Evolutionary conservation across 2,113 vertebrate genomes (phyloP).

Genomic region (Ageneiosus marmoratus): DNA sequence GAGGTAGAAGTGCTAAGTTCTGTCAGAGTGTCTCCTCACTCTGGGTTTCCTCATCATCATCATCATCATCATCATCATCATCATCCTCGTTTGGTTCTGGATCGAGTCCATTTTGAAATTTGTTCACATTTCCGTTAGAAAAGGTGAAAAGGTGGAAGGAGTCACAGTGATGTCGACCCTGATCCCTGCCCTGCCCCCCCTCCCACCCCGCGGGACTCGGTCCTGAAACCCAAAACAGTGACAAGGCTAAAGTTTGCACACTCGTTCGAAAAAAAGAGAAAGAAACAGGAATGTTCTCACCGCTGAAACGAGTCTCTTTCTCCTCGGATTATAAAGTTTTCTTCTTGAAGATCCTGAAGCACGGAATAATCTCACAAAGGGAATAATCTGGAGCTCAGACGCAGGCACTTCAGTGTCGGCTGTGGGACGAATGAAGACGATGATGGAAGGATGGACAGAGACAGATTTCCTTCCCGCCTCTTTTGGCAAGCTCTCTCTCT

Average conservation of each 20-base stretch:
- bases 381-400: conserved; percentile 63
- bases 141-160: conserved; percentile 31
- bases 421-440: conserved; percentile 58
- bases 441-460: conserved; percentile 58
- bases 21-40: conserved; percentile 31
- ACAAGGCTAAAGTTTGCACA: conserved; percentile 55
- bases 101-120: conserved; percentile 33
- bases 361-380: conserved; percentile 22
- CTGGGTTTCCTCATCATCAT: conserved; percentile 44
- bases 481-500: conserved; percentile 66
- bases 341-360: conserved; percentile 20
- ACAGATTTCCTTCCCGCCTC: conserved; percentile 74
- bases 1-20: conserved; percentile 55
- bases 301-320: neutral
- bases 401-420: conserved; percentile 63
- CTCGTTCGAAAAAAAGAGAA: conserved; percentile 9
- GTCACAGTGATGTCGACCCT: conserved; percentile 24
- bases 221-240: conserved; percentile 48
- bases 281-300: conserved; percentile 7
- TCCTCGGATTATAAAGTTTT: conserved; percentile 46
- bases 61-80: conserved; percentile 38
- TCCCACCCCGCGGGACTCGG: conserved; percentile 63
- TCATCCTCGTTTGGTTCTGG: conserved; percentile 4
- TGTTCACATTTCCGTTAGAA: conserved; percentile 32
- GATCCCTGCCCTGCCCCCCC: conserved; percentile 42